Base-by-base conservation (phyloP, 2,888 invertebrate species). In the Ephialtes manifestator region DNA sequence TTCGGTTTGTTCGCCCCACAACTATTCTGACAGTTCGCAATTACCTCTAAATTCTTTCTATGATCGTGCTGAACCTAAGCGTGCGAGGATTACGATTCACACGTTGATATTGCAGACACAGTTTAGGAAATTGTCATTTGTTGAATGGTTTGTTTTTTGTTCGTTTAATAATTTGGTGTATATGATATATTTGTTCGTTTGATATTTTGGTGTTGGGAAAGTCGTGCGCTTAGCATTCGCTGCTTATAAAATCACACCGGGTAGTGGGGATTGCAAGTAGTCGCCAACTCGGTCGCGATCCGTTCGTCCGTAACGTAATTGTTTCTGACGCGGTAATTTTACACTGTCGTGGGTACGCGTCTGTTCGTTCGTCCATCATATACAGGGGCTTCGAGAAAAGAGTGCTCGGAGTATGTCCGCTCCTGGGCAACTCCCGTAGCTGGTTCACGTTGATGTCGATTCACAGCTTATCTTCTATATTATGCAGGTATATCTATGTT, bases 281-380 rank as follows among this genome's bases (percentile, higher is more conserved):
- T 74, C 43, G 75, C 80, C 79, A 74, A 81, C 70, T 53, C 84
- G 82, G 68, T 82, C 58, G 81, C 75, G 79, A 85, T 43, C 88
- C 93, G 90, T 89, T 93, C 89, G 90, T 82, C 91, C 91, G 93
- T 93, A 90, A 91, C 89, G 89, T 93, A 92, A 94, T 94, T 93
- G 93, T 94, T 93, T 93, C 92, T 93, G 94, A 94, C 94, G 93
- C 91, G 88, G 93, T 94, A 94, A 94, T 94, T 94, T 94, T 94
- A 94, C 94, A 94, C 93, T 93, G 94, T 93, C 94, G 92, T 94
- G 93, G 91, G 90, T 93, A 90, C 92, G 90, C 90, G 90, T 91
- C 90, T 88, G 84, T 90, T 88, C 90, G 90, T 91, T 90, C 88
- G 88, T 88, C 86, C 87, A 35, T 83, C 65, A 39, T 65, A 39